These are phyloP conservation scores for Nothobranchius furzeri DNA, from an alignment of 2,113 vertebrate genomes.

Conservation along the genomic window DNA sequence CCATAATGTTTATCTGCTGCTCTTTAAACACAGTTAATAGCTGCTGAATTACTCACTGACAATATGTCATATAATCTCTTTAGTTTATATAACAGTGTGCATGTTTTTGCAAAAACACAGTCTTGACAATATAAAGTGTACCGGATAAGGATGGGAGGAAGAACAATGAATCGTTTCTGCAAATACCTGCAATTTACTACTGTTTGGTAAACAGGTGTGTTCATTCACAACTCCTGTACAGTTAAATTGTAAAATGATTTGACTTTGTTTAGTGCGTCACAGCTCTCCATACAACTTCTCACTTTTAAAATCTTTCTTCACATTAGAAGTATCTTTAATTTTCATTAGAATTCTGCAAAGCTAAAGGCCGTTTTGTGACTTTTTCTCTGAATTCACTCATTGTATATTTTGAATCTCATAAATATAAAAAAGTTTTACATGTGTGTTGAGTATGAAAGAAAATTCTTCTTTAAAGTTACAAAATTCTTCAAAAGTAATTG, in stretches of 20 bases:
- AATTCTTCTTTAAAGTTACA: too few relatives aligned
- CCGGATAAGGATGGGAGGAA: neutral
- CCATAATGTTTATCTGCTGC: neutral
- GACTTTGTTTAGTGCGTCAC: neutral
- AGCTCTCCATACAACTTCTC: neutral
- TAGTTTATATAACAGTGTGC: neutral
- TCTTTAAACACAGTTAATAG: neutral
- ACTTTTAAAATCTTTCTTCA: neutral
- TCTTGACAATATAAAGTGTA: neutral
- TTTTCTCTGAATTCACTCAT: too few relatives aligned
- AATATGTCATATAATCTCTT: neutral
- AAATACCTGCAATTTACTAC: neutral
- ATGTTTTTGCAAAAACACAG: neutral
- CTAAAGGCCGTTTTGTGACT: too few relatives aligned
- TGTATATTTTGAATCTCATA: too few relatives aligned
- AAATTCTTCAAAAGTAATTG: too few relatives aligned
- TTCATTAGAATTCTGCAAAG: too few relatives aligned
- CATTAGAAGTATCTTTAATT: neutral
- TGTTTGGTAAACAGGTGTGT: neutral
- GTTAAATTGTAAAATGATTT: neutral
- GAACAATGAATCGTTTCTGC: neutral
- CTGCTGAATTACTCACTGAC: neutral
- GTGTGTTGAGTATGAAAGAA: too few relatives aligned
- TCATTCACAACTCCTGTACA: neutral
- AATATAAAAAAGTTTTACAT: too few relatives aligned